These are phyloP conservation scores for Psittacula echo DNA, from an alignment of 2,797 vertebrate species.

Conservation along the genomic window DNA sequence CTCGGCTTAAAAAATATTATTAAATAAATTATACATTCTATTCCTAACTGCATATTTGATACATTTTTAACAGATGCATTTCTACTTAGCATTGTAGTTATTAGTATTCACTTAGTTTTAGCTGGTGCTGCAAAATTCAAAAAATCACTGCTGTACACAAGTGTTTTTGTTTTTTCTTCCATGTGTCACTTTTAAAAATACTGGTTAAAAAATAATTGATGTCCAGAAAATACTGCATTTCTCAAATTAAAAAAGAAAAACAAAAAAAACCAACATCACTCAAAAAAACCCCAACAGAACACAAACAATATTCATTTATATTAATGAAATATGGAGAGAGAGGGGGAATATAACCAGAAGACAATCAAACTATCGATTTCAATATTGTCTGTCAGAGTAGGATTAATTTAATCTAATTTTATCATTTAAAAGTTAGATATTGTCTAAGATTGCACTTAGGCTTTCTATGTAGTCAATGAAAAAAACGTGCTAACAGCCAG, in stretches of 20 bases:
- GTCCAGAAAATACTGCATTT: not conserved
- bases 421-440: not conserved
- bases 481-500: not conserved
- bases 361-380: not conserved
- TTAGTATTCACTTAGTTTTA: not conserved
- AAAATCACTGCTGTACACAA: not conserved
- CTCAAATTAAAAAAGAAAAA: not conserved
- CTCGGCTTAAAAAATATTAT: slow-evolving; percentile 18
- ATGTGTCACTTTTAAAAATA: not conserved
- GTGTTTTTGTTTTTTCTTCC: not conserved
- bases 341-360: not conserved
- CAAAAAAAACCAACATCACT: not conserved
- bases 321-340: not conserved
- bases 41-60: slow-evolving; percentile 15
- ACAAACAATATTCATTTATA: not conserved
- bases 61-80: not conserved
- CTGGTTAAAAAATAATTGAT: not conserved
- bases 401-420: not conserved
- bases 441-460: not conserved
- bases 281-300: not conserved
- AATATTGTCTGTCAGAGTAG: not conserved
- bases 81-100: not conserved
- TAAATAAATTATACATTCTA: slow-evolving; percentile 27
- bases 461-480: not conserved
- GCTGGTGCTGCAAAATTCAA: not conserved